These are phyloP conservation scores for Maniola jurtina DNA, from an alignment of 1,140 invertebrate genomes.

Conservation along the genomic window DNA sequence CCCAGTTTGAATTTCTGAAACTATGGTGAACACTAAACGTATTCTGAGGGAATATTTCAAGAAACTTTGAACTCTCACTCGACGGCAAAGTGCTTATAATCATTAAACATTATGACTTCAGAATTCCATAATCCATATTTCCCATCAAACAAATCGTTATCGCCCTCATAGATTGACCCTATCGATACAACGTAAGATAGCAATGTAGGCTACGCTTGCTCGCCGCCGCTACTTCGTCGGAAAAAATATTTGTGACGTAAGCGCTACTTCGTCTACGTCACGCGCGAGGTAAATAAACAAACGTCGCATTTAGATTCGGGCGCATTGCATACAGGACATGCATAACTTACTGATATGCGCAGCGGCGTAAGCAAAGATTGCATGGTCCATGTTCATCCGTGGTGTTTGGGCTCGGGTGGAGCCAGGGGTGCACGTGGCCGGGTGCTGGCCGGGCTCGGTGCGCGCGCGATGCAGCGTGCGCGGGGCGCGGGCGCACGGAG, in stretches of 20 bases:
- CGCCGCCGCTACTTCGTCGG: conserved; percentile 8
- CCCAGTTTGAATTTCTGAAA: not conserved
- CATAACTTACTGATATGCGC: conserved; percentile 65
- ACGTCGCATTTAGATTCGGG: conserved; percentile 39
- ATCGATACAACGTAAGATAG: not conserved
- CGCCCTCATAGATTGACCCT: conserved; percentile 17
- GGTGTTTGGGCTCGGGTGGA: conserved; percentile 13
- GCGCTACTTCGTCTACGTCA: conserved; percentile 21
- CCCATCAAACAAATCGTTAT: conserved; percentile 15
- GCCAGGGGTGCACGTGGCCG: conserved; percentile 6
- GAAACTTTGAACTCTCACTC: conserved; percentile 20
- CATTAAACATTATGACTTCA: not conserved
- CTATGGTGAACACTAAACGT: not conserved
- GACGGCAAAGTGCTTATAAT: conserved; percentile 5
- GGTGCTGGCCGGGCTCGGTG: not conserved
- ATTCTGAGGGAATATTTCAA: conserved; percentile 1
- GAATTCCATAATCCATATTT: conserved; percentile 16
- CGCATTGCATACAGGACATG: conserved; percentile 57
- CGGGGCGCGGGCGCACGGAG: conserved; percentile 67
- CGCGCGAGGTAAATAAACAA: conserved; percentile 58
- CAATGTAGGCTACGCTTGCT: conserved; percentile 1
- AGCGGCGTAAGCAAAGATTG: conserved; percentile 46
- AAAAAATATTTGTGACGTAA: conserved; percentile 9
- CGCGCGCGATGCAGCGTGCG: conserved; percentile 56
- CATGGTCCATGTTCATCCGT: conserved; percentile 21